Percentiles rank a stretch among this genome's conserved stretches.
phyloP scores from a whole-genome alignment of 2,797 vertebrate genomes.

The Telmatherina bonti region DNA sequence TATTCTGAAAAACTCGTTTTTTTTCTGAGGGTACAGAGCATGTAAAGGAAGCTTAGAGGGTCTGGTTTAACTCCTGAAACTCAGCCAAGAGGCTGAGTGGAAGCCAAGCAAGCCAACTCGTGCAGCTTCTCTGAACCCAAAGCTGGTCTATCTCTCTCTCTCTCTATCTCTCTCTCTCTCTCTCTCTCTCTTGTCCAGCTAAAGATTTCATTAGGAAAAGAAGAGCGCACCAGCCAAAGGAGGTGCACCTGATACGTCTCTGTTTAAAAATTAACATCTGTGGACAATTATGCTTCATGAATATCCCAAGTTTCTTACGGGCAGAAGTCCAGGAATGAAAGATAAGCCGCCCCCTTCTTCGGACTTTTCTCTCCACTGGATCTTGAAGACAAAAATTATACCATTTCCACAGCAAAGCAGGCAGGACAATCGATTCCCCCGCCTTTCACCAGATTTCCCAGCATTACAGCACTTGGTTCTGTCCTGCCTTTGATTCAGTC shows the following conservation, averaged over 20 bases:
- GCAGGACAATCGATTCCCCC: conserved; percentile 49
- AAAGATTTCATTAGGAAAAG: conserved; percentile 83
- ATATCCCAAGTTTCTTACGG: conserved; percentile 77
- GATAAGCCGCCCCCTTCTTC: conserved; percentile 59
- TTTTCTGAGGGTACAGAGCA: conserved; percentile 79
- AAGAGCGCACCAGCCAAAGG: conserved; percentile 73
- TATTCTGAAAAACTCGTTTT: conserved; percentile 76
- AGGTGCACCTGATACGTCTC: conserved; percentile 83
- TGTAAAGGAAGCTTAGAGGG: conserved; percentile 81
- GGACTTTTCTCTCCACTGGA: conserved; percentile 44
- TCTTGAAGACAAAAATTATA: conserved; percentile 53
- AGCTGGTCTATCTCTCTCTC: conserved; percentile 71
- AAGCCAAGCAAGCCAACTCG: conserved; percentile 78
- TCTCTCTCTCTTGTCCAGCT: conserved; percentile 59
- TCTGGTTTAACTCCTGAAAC: conserved; percentile 86
- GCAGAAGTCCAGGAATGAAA: conserved; percentile 69
- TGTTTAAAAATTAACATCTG: conserved; percentile 86
- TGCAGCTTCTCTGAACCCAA: conserved; percentile 76
- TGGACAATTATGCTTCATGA: conserved; percentile 83
- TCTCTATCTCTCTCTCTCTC: conserved; percentile 63
- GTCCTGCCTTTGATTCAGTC: conserved; percentile 59
- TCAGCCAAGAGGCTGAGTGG: conserved; percentile 77
- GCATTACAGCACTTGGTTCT: conserved; percentile 41
- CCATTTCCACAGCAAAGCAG: conserved; percentile 21
- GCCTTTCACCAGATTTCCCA: conserved; percentile 47